Evolutionary conservation across 2,797 vertebrate species (phyloP), one percentile per base, ranked within the genome.

Genomic region (Alouatta caraya): DNA sequence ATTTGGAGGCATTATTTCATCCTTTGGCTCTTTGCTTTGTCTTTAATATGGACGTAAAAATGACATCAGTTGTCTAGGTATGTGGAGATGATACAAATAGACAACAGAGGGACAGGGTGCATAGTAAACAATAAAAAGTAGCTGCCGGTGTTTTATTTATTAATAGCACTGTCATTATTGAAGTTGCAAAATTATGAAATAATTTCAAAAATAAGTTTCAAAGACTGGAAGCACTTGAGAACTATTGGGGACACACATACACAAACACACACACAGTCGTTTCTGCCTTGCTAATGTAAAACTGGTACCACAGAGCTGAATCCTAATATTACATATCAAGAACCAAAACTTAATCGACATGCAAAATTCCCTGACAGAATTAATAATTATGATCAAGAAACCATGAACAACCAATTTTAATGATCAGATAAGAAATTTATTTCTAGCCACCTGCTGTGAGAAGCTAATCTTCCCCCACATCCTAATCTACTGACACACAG

Each of bases 371-470:
- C 90, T 97, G 93, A 95, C 84, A 98, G 97, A 98, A 98, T 98
- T 98, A 98, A 98, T 98, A 98, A 98, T 98, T 97, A 97, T 97
- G 97, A 98, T 98, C 88, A 98, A 98, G 98, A 97, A 98, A 57
- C 89, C 97, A 96, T 93, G 96, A 97, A 98, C 98, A 97, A 97
- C 98, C 21, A 26, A 97, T 97, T 82, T 95, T 98, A 98, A 98
- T 98, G 98, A 99, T 98, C 98, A 98, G 98, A 98, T 99, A 98
- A 98, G 98, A 94, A 98, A 98, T 19, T 98, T 97, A 98, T 88
- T 98, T 97, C 70, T 93, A 98, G 87, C 88, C 96, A 97, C 98
- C 98, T 97, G 97, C 85, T 78, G 87, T 70, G 93, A 98, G 97
- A 95, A 96, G 96, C 94, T 98, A 98, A 99, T 99, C 98, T 98